phyloP scores from a whole-genome alignment of 2,797 vertebrate species.

The Morelia viridis region DNA sequence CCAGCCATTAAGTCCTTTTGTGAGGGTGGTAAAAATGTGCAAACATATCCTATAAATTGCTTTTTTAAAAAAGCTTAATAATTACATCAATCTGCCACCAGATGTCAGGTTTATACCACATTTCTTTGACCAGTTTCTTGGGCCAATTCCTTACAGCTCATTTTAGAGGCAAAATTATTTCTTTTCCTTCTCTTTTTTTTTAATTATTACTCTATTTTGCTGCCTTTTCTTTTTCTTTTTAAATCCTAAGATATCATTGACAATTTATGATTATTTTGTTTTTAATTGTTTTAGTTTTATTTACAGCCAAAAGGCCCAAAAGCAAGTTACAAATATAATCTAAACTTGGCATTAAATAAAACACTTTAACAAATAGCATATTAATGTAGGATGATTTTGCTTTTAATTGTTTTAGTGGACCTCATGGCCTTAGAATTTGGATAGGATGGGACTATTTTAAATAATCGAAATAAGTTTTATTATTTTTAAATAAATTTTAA shows the following conservation, averaged over 20 bases:
- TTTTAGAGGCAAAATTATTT: neutral
- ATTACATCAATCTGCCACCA: neutral
- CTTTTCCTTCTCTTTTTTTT: neutral
- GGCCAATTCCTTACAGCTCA: neutral
- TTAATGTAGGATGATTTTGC: neutral
- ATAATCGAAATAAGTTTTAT: too few species aligned
- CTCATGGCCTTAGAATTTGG: neutral
- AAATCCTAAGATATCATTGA: neutral
- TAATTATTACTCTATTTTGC: neutral
- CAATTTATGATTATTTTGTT: neutral
- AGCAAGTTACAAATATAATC: too few species aligned
- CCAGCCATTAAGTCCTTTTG: neutral
- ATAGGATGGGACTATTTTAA: neutral
- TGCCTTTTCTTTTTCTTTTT: neutral
- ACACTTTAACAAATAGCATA: too few species aligned
- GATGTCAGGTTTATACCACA: neutral
- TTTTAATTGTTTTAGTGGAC: neutral
- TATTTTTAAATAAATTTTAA: too few species aligned
- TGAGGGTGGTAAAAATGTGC: neutral
- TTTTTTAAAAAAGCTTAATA: neutral
- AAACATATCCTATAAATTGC: neutral
- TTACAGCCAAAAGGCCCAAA: too few species aligned
- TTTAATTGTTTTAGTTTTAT: too few species aligned
- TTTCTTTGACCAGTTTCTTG: neutral
- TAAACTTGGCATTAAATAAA: too few species aligned